These are phyloP conservation scores for Apodemia mormo DNA, from an alignment of 2,888 invertebrate genomes.

Conservation along the genomic window DNA sequence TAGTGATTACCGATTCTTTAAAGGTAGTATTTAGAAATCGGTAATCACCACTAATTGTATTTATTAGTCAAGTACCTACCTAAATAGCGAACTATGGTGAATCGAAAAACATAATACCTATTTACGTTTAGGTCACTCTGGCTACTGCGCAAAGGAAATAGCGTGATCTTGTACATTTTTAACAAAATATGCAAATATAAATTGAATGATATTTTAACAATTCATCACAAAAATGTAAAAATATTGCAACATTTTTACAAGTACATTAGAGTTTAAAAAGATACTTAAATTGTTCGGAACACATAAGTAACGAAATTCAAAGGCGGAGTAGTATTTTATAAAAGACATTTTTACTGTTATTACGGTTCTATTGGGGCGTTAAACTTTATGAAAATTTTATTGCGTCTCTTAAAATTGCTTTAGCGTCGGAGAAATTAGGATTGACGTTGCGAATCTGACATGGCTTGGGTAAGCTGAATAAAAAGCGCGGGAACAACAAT, in stretches of 20 bases:
- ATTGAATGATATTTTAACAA: not conserved
- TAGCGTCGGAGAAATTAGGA: conserved; percentile 42
- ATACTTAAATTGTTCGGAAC: conserved; percentile 6
- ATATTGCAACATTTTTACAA: not conserved
- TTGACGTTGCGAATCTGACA: conserved; percentile 31
- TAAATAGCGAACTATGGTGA: too few species aligned
- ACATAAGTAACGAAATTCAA: conserved; percentile 9
- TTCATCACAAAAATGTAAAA: not conserved
- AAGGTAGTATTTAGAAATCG: too few species aligned
- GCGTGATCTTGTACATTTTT: too few species aligned
- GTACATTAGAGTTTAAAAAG: conserved; percentile 7
- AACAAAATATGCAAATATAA: too few species aligned
- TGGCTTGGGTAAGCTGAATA: conserved; percentile 26
- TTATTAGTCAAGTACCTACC: too few species aligned
- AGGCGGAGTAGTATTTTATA: conserved; percentile 4
- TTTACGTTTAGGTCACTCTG: too few species aligned
- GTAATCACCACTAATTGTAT: too few species aligned
- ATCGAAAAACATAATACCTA: too few species aligned
- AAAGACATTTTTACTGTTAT: conserved; percentile 32
- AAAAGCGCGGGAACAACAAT: not conserved
- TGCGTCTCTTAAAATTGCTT: conserved; percentile 42
- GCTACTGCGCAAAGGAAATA: too few species aligned
- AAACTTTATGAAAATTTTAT: conserved; percentile 52
- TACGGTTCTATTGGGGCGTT: conserved; percentile 37
- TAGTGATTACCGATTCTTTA: too few species aligned